Evolutionary conservation across 2,113 vertebrate species (phyloP), one percentile per base, ranked within the genome.

Genomic region (Vidua chalybeata): DNA sequence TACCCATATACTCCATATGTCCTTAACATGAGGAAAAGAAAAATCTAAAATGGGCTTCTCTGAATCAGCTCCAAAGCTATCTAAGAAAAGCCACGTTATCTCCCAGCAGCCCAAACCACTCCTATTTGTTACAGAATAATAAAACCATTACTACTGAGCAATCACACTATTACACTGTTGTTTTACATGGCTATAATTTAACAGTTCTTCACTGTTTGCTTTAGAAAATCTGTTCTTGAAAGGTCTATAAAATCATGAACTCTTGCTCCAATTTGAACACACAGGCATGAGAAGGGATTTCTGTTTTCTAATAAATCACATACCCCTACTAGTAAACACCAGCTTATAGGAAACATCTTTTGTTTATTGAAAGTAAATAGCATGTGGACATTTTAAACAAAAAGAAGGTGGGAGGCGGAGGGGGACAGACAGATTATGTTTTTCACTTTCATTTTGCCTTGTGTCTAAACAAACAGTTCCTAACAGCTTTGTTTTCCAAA

Each of bases 401-500:
- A 96, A 91, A 92, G 85, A 95, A 96, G 94, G 96, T 96, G 88
- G 93, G 69, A 95, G 76, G 80, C 69, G 26, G 80, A 89, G 43
- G 23, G 83, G 54, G 87, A 84, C 76, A 88, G 90, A 93, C 95
- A 96, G 95, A 94, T 92, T 85, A 91, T 97, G 94, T 97, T 96
- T 97, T 91, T 56, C 51, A 49, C 94, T 96, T 94, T 33, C 66
- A 51, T 90, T 96, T 93, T 93, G 87, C 93, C 91, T 94, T 87
- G 94, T 94, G 89, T 96, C 91, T 96, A 93, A 96, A 97, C 95
- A 94, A 96, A 93, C 37, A 11, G 67, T 58, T 94, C 86, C 48
- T 48, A 94, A 96, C 93, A 96, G 94, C 96, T 96, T 95, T 95
- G 96, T 97, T 96, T 96, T 95, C 90, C 90, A 97, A 95, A 94